phyloP scores from a whole-genome alignment of 2,888 invertebrate genomes.

The Trilocha varians region DNA sequence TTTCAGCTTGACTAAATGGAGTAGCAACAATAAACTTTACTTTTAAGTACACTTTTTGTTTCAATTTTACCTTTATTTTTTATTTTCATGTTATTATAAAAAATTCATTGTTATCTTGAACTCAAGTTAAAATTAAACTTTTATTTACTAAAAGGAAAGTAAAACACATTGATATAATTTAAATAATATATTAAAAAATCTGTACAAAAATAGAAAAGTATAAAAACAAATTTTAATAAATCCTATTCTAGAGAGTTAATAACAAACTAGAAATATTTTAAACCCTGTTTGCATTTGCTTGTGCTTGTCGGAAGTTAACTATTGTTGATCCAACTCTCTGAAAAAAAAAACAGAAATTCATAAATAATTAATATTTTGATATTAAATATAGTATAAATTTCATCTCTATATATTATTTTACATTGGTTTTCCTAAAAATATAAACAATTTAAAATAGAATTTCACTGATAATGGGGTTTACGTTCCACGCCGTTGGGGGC shows the following conservation, averaged over 20 bases:
- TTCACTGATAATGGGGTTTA: no score
- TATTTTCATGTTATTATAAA: no score
- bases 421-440: no score
- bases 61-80: constrained; percentile 13
- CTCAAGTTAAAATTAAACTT: no score
- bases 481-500: no score
- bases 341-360: constrained; percentile 29
- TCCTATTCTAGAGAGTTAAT: constrained; percentile 14
- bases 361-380: no score
- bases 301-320: constrained; percentile 35
- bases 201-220: constrained; percentile 58
- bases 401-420: no score
- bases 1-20: constrained; percentile 76
- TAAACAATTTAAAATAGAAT: no score
- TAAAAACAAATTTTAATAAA: constrained; percentile 25
- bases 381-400: no score
- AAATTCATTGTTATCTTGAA: no score
- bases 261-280: constrained; percentile 15
- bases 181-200: constrained; percentile 27
- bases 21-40: constrained; percentile 43
- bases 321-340: constrained; percentile 55
- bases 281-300: constrained; percentile 30
- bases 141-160: constrained; percentile 2
- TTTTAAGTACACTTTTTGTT: constrained; percentile 29
- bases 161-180: constrained; percentile 5